Evolutionary conservation across 2,888 invertebrate genomes (phyloP).

Genomic region (Mechanitis mazaeus): DNA sequence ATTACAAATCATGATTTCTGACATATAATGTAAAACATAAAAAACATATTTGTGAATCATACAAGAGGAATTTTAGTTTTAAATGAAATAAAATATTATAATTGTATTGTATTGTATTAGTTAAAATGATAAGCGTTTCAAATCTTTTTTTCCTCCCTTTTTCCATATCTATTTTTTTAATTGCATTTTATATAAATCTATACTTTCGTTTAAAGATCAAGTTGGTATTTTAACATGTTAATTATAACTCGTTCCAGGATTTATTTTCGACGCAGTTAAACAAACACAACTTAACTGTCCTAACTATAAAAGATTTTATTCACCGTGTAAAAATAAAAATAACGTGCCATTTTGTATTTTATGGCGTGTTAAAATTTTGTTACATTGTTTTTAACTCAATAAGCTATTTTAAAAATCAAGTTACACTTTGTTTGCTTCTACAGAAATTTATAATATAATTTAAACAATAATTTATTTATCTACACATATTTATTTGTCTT

Average conservation of each 20-base stretch:
- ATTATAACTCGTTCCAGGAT: not conserved
- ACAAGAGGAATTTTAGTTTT: too few relatives aligned
- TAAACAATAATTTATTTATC: not conserved
- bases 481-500: too few relatives aligned
- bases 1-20: too few relatives aligned
- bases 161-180: not conserved
- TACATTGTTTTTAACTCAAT: constrained; percentile 34
- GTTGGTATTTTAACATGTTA: not conserved
- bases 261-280: constrained; percentile 23
- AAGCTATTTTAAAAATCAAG: constrained; percentile 35
- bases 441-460: not conserved
- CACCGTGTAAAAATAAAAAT: constrained; percentile 42
- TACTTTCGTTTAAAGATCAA: too few relatives aligned
- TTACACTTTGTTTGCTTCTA: not conserved
- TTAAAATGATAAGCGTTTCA: too few relatives aligned
- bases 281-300: constrained; percentile 38
- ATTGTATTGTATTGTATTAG: too few relatives aligned
- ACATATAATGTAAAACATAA: too few relatives aligned
- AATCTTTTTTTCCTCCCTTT: not conserved
- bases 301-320: constrained; percentile 39
- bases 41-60: too few relatives aligned
- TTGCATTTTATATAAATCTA: too few relatives aligned
- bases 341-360: constrained; percentile 40
- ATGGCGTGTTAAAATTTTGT: constrained; percentile 39
- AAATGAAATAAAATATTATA: too few relatives aligned